Conservation (phyloP, 2,113 vertebrate genomes). For the Misgurnus anguillicaudatus region DNA sequence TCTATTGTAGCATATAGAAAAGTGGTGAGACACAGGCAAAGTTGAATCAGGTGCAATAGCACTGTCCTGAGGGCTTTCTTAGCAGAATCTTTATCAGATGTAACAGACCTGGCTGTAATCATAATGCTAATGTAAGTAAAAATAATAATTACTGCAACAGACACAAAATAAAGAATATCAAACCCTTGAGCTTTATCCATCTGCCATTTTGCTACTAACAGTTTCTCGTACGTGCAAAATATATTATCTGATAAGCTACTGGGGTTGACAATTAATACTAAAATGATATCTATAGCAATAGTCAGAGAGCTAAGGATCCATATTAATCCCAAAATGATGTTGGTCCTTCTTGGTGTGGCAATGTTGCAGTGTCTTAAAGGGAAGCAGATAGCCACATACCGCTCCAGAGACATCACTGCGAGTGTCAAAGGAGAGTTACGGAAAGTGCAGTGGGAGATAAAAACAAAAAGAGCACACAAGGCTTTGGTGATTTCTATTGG, state of each 20-base stretch:
- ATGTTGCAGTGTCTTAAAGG: slow-evolving; percentile 51
- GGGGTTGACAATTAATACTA: not conserved
- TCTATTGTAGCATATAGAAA: slow-evolving; percentile 35
- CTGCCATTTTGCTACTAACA: slow-evolving; percentile 38
- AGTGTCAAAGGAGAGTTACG: slow-evolving; percentile 52
- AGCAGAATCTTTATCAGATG: slow-evolving; percentile 48
- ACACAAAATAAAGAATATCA: slow-evolving; percentile 23
- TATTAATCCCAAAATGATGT: slow-evolving; percentile 34
- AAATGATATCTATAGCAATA: slow-evolving; percentile 39
- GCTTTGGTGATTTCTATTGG: not conserved
- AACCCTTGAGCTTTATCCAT: slow-evolving; percentile 12
- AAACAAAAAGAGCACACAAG: slow-evolving; percentile 28
- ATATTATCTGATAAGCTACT: not conserved
- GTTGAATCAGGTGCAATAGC: slow-evolving; percentile 45
- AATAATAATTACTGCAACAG: slow-evolving; percentile 27
- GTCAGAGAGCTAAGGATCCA: slow-evolving; percentile 43
- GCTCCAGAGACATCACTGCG: slow-evolving; percentile 57
- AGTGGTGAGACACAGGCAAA: slow-evolving; percentile 35
- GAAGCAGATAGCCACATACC: slow-evolving; percentile 53
- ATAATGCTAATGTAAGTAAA: slow-evolving; percentile 47
- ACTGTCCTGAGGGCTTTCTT: slow-evolving; percentile 35
- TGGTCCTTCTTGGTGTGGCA: slow-evolving; percentile 45
- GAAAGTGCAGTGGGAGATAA: slow-evolving; percentile 30
- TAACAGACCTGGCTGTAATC: slow-evolving; percentile 35
- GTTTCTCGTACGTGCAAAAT: slow-evolving; percentile 25